Conservation (phyloP, 2,113 vertebrate genomes). For the Syrmaticus mikado region DNA sequence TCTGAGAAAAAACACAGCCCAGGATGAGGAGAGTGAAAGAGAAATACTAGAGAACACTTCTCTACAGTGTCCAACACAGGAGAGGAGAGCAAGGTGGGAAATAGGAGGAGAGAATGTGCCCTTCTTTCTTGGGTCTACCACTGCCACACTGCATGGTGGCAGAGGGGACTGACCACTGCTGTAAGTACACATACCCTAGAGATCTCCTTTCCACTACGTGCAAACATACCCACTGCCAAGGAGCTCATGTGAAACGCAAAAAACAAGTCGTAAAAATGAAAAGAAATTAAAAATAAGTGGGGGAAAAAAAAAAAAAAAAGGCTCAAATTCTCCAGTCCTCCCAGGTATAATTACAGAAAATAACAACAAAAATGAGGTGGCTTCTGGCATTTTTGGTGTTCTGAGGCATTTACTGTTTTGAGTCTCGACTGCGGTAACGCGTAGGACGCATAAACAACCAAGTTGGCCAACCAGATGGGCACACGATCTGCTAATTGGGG, state of each 20-base stretch:
- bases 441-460: background rate
- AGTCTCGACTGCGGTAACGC: constrained; percentile 5
- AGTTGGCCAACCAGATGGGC: constrained; percentile 15
- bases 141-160: rapidly evolving
- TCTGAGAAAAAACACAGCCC: background rate
- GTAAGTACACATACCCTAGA: rapidly evolving
- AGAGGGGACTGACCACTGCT: background rate
- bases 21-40: background rate
- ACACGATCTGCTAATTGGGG: constrained; percentile 8
- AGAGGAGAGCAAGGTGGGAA: background rate
- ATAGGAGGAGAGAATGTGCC: rapidly evolving
- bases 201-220: background rate
- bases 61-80: background rate
- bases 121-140: background rate
- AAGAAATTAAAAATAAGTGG: background rate
- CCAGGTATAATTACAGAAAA: constrained; percentile 57
- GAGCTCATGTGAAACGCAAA: background rate
- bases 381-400: constrained; percentile 40
- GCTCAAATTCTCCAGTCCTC: constrained; percentile 13
- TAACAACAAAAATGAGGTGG: constrained; percentile 47
- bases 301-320: background rate
- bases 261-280: background rate
- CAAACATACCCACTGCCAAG: background rate
- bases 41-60: background rate
- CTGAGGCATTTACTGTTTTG: constrained; percentile 13